Conservation (phyloP, 2,113 vertebrate species). For the Corapipo altera region DNA sequence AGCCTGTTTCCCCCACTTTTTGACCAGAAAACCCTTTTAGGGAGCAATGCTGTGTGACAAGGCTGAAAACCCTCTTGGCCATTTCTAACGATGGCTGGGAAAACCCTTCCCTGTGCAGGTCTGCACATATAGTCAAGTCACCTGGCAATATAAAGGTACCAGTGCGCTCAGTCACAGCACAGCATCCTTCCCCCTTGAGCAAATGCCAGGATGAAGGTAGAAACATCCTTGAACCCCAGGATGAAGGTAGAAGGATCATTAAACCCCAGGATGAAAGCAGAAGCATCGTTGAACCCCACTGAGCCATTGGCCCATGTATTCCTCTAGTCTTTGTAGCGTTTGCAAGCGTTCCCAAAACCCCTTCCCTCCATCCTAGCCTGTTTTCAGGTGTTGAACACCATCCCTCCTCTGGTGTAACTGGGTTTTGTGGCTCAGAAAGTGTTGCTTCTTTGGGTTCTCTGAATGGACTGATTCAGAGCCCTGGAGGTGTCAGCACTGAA, state of each 20-base stretch:
- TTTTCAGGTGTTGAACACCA: not conserved
- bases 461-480: accelerated
- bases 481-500: accelerated
- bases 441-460: not conserved
- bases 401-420: accelerated
- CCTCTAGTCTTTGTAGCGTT: not conserved
- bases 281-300: not conserved
- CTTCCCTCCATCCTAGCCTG: not conserved
- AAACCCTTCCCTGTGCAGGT: not conserved
- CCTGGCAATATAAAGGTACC: not conserved
- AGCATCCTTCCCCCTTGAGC: not conserved
- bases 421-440: not conserved
- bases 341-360: not conserved
- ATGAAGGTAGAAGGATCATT: not conserved
- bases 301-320: accelerated
- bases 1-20: accelerated
- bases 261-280: not conserved
- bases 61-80: not conserved
- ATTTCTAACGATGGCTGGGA: not conserved
- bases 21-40: not conserved
- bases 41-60: accelerated
- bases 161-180: accelerated
- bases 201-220: not conserved
- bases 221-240: not conserved
- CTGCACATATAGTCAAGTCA: accelerated